Evolutionary conservation across 2,797 vertebrate species (phyloP), one percentile per base, ranked within the genome.

Genomic region (Poeciliopsis infans): DNA sequence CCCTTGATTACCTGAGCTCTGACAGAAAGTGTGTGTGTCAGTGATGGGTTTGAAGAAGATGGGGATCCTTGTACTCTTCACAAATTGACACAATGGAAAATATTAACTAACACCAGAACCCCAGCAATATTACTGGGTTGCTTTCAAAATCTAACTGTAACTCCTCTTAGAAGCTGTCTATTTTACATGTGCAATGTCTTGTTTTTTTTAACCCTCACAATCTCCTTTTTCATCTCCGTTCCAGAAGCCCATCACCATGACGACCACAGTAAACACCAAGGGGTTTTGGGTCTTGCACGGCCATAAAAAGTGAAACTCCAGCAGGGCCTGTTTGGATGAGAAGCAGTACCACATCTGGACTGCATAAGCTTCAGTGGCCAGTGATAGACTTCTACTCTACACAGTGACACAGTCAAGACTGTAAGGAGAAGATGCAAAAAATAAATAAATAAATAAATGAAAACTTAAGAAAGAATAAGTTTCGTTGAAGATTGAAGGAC

Each of bases 271-370:
- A 88, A 89, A 88, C 87, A 87, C 72, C 1, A 0, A 64, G 75
- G 23, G 90, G 66, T 53, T 83, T 82, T 88, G 84, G 83, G 76
- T 78, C 82, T 79, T 79, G 75, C 88, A 81, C 45, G 57, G 74
- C 77, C 1, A 15, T 83, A 68, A 83, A 85, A 90, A 81, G 77
- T 84, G 76, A 83, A 77, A 20, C 59, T 77, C 75, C 72, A 49
- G 76, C 7, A 15, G 66, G 59, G 72, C 49, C 36, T 0, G 0
- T 8, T 31, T 61, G 74, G 81, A 88, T 83, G 77, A 57, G 57
- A 71, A 85, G 78, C 78, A 83, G 23, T 49, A 64, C 59, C 33
- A 83, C 92, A 93, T 92, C 87, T 93, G 92, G 86, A 79, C 72
- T 74, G 73, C 33, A 76, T 93, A 88, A 92, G 75, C 82, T 78